Conservation (phyloP, 2,888 invertebrate species). For the Lasius fuliginosus region DNA sequence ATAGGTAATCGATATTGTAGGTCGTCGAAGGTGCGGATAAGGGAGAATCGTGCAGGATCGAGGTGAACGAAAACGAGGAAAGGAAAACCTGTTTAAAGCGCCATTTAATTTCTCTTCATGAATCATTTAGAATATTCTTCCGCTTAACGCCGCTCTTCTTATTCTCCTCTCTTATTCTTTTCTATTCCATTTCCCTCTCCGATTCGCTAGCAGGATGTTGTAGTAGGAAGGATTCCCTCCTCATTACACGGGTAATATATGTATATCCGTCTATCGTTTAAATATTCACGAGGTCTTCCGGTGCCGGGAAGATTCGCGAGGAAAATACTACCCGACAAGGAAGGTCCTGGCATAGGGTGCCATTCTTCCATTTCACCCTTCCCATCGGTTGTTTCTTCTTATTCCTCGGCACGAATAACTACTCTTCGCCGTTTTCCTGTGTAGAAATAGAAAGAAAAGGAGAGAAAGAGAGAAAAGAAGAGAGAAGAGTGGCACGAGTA, state of each 20-base stretch:
- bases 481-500: constrained; percentile 59
- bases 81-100: constrained; percentile 69
- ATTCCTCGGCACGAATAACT: constrained; percentile 61
- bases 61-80: constrained; percentile 61
- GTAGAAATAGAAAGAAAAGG: background rate
- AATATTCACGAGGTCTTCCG: constrained; percentile 78
- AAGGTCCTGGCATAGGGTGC: background rate
- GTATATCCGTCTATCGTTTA: constrained; percentile 77
- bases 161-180: constrained; percentile 45
- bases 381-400: constrained; percentile 42
- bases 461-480: constrained; percentile 34
- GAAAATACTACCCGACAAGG: constrained; percentile 59
- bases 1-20: constrained; percentile 66
- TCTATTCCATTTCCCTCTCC: constrained; percentile 52
- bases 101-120: constrained; percentile 78
- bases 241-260: constrained; percentile 78
- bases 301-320: constrained; percentile 73
- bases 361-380: constrained; percentile 55
- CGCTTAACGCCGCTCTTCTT: constrained; percentile 37
- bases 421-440: constrained; percentile 37
- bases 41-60: constrained; percentile 26
- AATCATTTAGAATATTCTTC: constrained; percentile 77
- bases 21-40: constrained; percentile 41
- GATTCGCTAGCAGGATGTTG: constrained; percentile 51
- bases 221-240: constrained; percentile 60